Evolutionary conservation across 2,888 invertebrate genomes (phyloP).

Genomic region (Eupithecia subumbrata): DNA sequence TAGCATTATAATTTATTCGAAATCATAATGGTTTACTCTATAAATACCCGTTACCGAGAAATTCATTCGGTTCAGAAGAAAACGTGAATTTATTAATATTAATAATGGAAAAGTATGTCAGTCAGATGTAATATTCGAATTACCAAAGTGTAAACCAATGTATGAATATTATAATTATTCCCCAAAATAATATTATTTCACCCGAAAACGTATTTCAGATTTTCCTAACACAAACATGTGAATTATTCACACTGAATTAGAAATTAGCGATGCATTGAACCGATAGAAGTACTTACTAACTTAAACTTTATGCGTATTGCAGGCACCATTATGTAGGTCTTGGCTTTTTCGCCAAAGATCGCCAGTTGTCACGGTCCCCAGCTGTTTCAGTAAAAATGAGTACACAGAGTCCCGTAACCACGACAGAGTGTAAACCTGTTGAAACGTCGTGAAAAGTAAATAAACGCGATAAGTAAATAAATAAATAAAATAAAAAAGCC

Average conservation of each 20-base stretch:
- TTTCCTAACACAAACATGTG: constrained; percentile 28
- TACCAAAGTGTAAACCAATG: neutral
- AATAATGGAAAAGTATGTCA: neutral
- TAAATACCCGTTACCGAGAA: neutral
- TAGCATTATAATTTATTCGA: neutral
- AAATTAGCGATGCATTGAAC: neutral
- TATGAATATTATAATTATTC: neutral
- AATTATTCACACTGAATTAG: constrained; percentile 6
- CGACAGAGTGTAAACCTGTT: too few relatives aligned
- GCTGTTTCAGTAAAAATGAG: neutral
- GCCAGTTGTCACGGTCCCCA: neutral
- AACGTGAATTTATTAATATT: neutral
- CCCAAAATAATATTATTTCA: constrained; percentile 9
- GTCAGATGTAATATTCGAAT: neutral
- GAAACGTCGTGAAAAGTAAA: too few relatives aligned
- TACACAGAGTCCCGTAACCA: too few relatives aligned
- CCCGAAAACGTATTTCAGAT: constrained; percentile 16
- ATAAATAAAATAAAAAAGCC: too few relatives aligned
- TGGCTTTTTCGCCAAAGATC: neutral
- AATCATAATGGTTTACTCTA: neutral
- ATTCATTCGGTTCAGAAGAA: neutral
- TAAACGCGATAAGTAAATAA: too few relatives aligned
- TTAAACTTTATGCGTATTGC: too few relatives aligned
- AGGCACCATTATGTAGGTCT: neutral
- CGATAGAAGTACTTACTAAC: neutral